Evolutionary conservation across 2,797 vertebrate genomes (phyloP).

Genomic region (Arremon brunneinucha): DNA sequence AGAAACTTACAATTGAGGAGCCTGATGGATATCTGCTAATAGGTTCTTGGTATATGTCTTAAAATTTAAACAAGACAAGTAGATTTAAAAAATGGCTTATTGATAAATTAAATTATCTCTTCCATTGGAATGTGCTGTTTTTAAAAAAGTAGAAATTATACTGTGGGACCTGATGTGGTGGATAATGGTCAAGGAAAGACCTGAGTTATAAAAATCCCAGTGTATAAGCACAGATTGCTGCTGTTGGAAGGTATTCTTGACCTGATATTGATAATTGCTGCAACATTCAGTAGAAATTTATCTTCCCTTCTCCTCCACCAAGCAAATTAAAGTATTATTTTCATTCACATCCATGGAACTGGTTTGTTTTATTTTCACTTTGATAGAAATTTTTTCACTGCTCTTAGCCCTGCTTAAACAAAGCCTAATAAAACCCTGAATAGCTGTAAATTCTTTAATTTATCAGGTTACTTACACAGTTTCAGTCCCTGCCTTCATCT

Average conservation of each 20-base stretch:
- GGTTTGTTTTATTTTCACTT: not conserved
- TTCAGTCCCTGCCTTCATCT: not conserved
- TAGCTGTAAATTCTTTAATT: not conserved
- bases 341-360: not conserved
- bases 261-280: not conserved
- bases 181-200: not conserved
- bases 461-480: not conserved
- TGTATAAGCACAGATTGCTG: not conserved
- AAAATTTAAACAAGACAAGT: not conserved
- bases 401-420: not conserved
- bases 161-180: not conserved
- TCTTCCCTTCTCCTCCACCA: not conserved
- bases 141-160: not conserved
- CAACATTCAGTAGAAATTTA: not conserved
- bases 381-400: not conserved
- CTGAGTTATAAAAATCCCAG: not conserved
- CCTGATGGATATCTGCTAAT: not conserved
- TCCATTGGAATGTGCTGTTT: not conserved
- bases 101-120: not conserved
- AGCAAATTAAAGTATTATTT: not conserved
- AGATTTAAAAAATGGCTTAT: accelerated
- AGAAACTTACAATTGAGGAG: not conserved
- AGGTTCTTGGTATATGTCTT: accelerated
- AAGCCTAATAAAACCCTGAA: not conserved
- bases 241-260: not conserved